Evolutionary conservation across 1,140 invertebrate genomes (phyloP).

Genomic region (Drosophila watanabei): DNA sequence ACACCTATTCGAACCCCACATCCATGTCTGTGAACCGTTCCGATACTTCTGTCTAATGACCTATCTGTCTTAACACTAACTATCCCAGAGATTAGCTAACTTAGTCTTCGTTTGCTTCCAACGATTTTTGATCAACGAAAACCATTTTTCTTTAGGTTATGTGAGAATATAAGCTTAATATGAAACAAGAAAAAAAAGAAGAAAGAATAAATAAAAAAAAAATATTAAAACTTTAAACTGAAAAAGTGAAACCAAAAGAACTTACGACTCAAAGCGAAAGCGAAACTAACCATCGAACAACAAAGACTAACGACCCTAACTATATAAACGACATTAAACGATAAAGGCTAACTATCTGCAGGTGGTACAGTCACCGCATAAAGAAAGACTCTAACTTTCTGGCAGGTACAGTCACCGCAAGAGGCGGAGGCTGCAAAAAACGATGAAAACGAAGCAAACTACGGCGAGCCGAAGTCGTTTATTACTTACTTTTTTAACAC

Average conservation of each 20-base stretch:
- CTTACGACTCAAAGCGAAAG: conserved; percentile 56
- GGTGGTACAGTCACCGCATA: conserved; percentile 25
- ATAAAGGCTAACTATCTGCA: conserved; percentile 29
- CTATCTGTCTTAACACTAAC: conserved; percentile 58
- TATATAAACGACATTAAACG: conserved; percentile 1
- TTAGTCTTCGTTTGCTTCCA: conserved; percentile 78
- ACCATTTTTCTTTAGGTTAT: conserved; percentile 77
- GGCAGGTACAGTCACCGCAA: conserved; percentile 33
- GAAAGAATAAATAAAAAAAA: conserved; percentile 38
- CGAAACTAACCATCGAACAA: conserved; percentile 62
- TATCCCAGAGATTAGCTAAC: conserved; percentile 65
- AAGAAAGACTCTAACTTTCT: conserved; percentile 25
- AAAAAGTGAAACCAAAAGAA: conserved; percentile 46
- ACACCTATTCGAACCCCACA: conserved; percentile 36
- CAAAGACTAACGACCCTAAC: conserved; percentile 59
- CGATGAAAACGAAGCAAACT: conserved; percentile 38
- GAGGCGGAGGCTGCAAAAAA: background rate
- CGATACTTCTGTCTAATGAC: conserved; percentile 56
- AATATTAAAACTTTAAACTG: conserved; percentile 35
- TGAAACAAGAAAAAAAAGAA: conserved; percentile 39
- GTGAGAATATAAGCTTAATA: conserved; percentile 80
- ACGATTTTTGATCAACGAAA: conserved; percentile 82
- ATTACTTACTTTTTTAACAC: conserved; percentile 31
- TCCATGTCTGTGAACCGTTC: conserved; percentile 52
- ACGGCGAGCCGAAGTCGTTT: conserved; percentile 42